Conservation (phyloP, 2,113 vertebrate species). For the Gorsachius goisagi region DNA sequence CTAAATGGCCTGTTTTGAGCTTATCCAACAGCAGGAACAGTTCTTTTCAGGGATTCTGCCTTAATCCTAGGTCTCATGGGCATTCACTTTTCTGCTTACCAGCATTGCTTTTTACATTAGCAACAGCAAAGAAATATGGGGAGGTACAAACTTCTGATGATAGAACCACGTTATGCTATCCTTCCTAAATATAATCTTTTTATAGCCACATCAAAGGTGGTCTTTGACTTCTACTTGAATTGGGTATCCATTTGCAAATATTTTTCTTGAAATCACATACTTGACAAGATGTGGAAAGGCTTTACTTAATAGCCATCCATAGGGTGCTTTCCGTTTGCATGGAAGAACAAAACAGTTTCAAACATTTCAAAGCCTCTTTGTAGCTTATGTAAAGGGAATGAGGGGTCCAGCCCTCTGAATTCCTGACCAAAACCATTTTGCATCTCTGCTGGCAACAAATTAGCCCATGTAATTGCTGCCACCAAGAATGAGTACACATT, state of each 20-base stretch:
- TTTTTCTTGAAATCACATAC: conserved; percentile 63
- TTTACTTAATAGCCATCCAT: conserved; percentile 37
- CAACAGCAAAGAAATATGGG: not conserved
- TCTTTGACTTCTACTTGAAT: conserved; percentile 44
- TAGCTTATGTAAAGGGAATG: conserved; percentile 21
- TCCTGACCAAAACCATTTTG: not conserved
- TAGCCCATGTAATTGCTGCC: not conserved
- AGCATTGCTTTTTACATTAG: not conserved
- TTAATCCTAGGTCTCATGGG: not conserved
- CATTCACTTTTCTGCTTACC: not conserved
- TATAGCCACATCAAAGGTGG: conserved; percentile 24
- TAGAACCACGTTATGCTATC: not conserved
- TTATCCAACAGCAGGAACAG: not conserved
- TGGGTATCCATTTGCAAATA: conserved; percentile 60
- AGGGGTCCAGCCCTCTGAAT: conserved; percentile 34
- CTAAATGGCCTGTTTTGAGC: not conserved
- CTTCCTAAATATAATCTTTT: conserved; percentile 6
- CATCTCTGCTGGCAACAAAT: conserved; percentile 37
- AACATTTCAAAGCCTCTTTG: conserved; percentile 41
- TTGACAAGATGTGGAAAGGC: conserved; percentile 30
- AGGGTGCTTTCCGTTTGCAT: conserved; percentile 50
- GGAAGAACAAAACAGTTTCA: conserved; percentile 36
- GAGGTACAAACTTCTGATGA: not conserved
- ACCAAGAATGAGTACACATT: not conserved
- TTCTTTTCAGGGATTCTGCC: not conserved